Base-by-base conservation (phyloP, 2,797 vertebrate species). In the Acanthornis magna region DNA sequence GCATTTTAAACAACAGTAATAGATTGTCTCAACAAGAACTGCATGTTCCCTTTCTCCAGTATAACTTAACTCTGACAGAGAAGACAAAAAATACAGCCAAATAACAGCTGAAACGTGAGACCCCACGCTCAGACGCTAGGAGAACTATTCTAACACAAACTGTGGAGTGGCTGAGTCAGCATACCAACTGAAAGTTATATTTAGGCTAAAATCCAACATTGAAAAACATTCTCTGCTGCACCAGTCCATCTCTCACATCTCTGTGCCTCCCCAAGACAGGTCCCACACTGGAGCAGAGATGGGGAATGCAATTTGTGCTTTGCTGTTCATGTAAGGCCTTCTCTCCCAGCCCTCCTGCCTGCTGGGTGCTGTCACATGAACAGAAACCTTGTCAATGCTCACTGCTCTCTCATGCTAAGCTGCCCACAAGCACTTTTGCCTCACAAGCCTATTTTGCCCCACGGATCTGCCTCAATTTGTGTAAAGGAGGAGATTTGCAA, bases 111-210 rank as follows among this genome's bases (percentile, higher is more conserved):
- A 96, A 96, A 95, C 45, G 26, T 51, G 91, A 97, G 95, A 83
- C 40, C 73, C 62, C 7, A 60, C 5, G 60, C 81, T 95, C 94
- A 91, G 94, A 86, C 57, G 18, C 94, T 82, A 93, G 67, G 75
- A 89, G 67, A 95, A 87, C 88, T 83, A 91, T 80, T 73, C 89
- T 61, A 91, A 94, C 88, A 96, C 78, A 51, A 91, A 95, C 91
- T 27, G 51, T 47, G 86, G 93, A 97, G 95, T 66, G 43, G 94
- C 97, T 97, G 97, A 98, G 92, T 97, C 97, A 97, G 97, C 97
- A 96, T 77, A 94, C 90, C 74, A 78, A 75, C 85, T 29, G 9
- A 68, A 81, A 96, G 76, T 58, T 88, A 60, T 76, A 91, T 88
- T 95, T 93, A 63, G 78, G 91, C 89, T 93, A 80, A 53, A 90